These are phyloP conservation scores for Cataglyphis rosenhaueri DNA, from an alignment of 2,888 invertebrate genomes.

Conservation along the genomic window DNA sequence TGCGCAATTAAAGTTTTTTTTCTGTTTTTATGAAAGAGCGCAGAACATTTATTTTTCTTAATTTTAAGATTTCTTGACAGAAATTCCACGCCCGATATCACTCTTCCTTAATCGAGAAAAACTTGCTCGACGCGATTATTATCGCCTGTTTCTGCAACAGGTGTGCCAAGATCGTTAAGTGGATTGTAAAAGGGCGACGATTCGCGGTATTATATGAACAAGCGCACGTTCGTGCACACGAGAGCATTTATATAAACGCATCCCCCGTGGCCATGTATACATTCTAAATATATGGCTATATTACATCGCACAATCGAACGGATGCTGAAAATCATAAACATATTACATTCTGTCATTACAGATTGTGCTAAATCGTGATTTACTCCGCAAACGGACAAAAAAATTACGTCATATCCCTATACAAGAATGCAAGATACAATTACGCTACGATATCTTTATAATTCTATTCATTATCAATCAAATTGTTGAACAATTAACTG, in stretches of 20 bases:
- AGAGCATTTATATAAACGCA: conserved; percentile 48
- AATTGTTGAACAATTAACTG: neutral
- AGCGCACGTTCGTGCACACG: conserved; percentile 45
- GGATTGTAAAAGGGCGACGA: conserved; percentile 63
- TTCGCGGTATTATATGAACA: conserved; percentile 56
- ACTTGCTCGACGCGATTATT: conserved; percentile 41
- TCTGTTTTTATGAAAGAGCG: neutral
- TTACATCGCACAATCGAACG: conserved; percentile 30
- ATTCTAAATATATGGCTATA: conserved; percentile 25
- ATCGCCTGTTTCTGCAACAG: conserved; percentile 57
- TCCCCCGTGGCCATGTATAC: conserved; percentile 45
- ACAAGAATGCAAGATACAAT: neutral
- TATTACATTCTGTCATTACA: conserved; percentile 57
- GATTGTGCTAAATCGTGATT: conserved; percentile 16
- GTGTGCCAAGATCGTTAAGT: conserved; percentile 63
- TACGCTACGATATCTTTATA: neutral
- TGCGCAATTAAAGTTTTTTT: neutral
- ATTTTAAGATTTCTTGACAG: neutral
- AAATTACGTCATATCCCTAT: conserved; percentile 7
- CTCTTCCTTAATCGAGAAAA: conserved; percentile 10
- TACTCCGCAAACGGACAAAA: conserved; percentile 12
- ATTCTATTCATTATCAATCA: neutral
- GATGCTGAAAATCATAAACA: conserved; percentile 52
- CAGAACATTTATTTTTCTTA: neutral
- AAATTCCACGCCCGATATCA: conserved; percentile 17